Conservation (phyloP, 2,888 invertebrate species). For the Orthonychiurus folsomi region DNA sequence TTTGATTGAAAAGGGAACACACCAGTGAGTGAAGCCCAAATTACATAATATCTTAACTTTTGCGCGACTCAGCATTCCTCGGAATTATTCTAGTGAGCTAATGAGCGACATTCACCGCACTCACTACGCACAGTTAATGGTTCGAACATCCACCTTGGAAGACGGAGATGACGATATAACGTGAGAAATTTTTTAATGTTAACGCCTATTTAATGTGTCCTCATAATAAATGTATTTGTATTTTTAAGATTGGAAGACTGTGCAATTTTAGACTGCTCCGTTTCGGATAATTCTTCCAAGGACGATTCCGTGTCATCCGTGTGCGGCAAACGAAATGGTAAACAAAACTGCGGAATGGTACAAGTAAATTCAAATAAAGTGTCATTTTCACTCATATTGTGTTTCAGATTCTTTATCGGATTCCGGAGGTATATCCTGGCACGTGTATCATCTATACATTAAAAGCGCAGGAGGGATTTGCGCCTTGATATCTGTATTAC, state of each 20-base stretch:
- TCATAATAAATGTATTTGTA: too few relatives aligned
- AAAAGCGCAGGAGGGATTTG: constrained; percentile 49
- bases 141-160: not conserved
- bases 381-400: too few relatives aligned
- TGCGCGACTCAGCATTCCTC: not conserved
- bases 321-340: too few relatives aligned
- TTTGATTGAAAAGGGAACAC: constrained; percentile 51
- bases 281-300: not conserved
- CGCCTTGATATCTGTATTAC: constrained; percentile 45
- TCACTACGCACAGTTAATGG: not conserved
- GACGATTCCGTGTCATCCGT: not conserved
- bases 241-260: constrained; percentile 32
- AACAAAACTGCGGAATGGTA: not conserved
- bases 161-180: constrained; percentile 17
- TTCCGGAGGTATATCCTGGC: constrained; percentile 11
- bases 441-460: constrained; percentile 48
- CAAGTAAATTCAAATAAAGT: too few relatives aligned
- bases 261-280: constrained; percentile 27
- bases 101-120: not conserved
- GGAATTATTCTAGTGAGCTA: constrained; percentile 5
- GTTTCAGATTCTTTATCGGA: not conserved
- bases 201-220: not conserved
- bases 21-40: constrained; percentile 41
- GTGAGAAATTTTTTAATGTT: constrained; percentile 14
- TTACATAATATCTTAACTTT: too few relatives aligned